Conservation (phyloP, 2,888 invertebrate genomes). For the Patella pellucida region DNA sequence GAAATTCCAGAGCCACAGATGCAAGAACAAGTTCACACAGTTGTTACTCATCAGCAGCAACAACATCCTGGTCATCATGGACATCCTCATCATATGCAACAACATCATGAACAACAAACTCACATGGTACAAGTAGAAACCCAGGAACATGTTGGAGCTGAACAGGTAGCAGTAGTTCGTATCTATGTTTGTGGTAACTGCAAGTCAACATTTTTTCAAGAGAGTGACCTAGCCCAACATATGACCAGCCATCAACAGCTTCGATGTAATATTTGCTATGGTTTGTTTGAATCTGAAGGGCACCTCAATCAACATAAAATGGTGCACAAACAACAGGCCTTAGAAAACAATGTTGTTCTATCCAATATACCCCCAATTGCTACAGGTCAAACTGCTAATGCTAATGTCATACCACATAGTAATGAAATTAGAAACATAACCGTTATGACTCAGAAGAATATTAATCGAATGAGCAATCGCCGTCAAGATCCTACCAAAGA, state of each 20-base stretch:
- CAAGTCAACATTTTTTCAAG: constrained; percentile 7
- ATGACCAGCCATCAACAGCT: constrained; percentile 5
- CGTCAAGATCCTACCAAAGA: background rate
- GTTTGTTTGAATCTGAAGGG: constrained; percentile 3
- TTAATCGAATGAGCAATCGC: background rate
- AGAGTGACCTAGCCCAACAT: background rate
- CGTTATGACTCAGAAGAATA: background rate
- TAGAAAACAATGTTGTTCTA: constrained; percentile 1
- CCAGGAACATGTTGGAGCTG: constrained; percentile 4
- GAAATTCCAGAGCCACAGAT: background rate
- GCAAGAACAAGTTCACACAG: background rate
- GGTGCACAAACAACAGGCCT: background rate
- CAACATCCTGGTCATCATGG: background rate
- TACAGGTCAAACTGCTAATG: background rate
- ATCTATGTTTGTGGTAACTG: constrained; percentile 7
- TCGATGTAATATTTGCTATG: constrained; percentile 4
- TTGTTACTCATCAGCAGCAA: background rate
- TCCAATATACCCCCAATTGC: background rate
- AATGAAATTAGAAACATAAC: background rate
- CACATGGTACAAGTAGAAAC: constrained; percentile 5
- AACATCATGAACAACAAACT: background rate
- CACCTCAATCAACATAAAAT: constrained; percentile 5
- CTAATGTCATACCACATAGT: background rate
- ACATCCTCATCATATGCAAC: background rate
- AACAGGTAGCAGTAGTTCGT: constrained; percentile 5